Base-by-base conservation (phyloP, 1,140 invertebrate genomes). In the Phthorimaea operculella region DNA sequence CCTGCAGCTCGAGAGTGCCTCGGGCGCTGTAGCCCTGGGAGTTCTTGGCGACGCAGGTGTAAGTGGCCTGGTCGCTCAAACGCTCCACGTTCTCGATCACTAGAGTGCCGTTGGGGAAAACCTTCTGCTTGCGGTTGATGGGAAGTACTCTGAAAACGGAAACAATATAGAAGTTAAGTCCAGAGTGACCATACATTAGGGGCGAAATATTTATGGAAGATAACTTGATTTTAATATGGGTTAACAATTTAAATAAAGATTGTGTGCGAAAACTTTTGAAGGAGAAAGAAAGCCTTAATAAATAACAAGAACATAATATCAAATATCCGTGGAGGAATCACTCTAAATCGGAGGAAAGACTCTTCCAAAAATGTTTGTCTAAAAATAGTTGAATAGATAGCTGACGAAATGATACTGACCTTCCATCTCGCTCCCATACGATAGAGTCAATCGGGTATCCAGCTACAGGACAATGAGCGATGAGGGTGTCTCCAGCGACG, bases 371-470 rank as follows among this genome's bases (percentile, higher is more conserved):
- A n/a, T n/a, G n/a, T n/a, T n/a, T n/a, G n/a, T n/a, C n/a, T n/a
- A n/a, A n/a, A 36, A 36, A 36, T 12, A 36, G 12, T 7, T 7
- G 34, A 36, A 7, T 12, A 12, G 14, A 44, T n/a, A n/a, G n/a
- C n/a, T n/a, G n/a, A n/a, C n/a, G n/a, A n/a, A n/a, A n/a, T n/a
- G n/a, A n/a, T 21, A 63, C 57, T 44, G 34, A 80, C 76, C 74
- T 73, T 75, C 76, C 88, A 67, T 90, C 95, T 85, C 95, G 90
- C 83, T 97, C 96, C 96, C 97, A 98, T 11, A 93, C 92, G 64
- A 98, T 96, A 42, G 92, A 92, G 64, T 96, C 93, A 63, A 98
- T 95, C 4, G 97, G 97, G 79, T 97, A 96, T 54, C 97, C 97
- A 63, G 96, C 95, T 11, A 98, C 96, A 8, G 96, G 95, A 74